Percentiles rank a stretch among this genome's conserved stretches.
Evolutionary conservation across 2,113 vertebrate species (phyloP).

Genomic region (Balaenoptera acutorostrata): DNA sequence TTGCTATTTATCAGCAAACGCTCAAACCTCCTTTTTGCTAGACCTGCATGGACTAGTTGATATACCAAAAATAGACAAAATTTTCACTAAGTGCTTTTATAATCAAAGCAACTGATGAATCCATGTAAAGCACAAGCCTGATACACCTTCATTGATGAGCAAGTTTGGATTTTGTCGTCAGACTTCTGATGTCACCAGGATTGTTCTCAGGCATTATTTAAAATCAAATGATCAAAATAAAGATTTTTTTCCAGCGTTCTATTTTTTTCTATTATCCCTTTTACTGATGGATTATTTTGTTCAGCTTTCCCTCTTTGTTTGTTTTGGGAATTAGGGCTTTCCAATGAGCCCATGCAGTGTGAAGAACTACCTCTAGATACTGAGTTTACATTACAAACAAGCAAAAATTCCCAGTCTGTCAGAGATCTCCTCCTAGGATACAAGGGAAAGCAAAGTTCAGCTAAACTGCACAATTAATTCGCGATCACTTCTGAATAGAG

Average conservation of each 20-base stretch:
- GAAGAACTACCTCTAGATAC: constrained; percentile 73
- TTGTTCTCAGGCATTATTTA: background rate
- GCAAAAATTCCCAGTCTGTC: constrained; percentile 80
- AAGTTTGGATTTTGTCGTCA: background rate
- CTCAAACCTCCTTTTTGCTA: background rate
- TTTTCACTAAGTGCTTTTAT: constrained; percentile 9
- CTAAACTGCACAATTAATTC: constrained; percentile 78
- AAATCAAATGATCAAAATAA: constrained; percentile 55
- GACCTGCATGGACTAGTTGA: background rate
- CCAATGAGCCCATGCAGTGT: constrained; percentile 56
- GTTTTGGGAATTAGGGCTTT: constrained; percentile 75
- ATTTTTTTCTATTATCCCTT: constrained; percentile 9
- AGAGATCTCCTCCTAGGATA: constrained; percentile 82
- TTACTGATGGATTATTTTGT: constrained; percentile 58
- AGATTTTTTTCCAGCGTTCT: constrained; percentile 36
- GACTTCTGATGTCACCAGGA: background rate
- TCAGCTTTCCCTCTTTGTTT: constrained; percentile 73
- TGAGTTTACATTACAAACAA: constrained; percentile 81
- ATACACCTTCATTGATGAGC: background rate
- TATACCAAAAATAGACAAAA: background rate
- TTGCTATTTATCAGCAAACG: background rate
- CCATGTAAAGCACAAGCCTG: background rate
- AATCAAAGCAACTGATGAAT: background rate
- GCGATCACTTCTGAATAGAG: constrained; percentile 73
- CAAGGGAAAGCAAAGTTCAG: constrained; percentile 79